Conservation (phyloP, 30 jellyfish, hydroid and myxozoan genomes). For the Aurelia aurita region DNA sequence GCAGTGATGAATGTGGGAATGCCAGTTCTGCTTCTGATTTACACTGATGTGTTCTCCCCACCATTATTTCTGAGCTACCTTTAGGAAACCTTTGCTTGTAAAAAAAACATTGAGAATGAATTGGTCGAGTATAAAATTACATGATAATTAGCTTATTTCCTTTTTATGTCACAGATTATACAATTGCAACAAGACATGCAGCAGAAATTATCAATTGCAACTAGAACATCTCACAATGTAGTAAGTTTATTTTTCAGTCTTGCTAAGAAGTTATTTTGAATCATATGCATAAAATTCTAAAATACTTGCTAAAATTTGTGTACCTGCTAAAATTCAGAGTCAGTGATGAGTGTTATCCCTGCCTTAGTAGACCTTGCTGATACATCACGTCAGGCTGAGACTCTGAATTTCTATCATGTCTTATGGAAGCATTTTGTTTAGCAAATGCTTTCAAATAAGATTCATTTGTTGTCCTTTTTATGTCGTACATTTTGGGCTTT, state of each 20-base stretch:
- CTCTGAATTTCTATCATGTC: background rate
- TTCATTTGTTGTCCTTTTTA: too few species aligned
- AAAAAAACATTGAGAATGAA: background rate
- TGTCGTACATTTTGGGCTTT: too few species aligned
- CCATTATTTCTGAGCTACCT: constrained; percentile 58
- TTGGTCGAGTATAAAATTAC: background rate
- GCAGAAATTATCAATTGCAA: too few species aligned
- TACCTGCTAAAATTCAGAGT: constrained; percentile 1
- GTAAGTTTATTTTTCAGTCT: too few species aligned
- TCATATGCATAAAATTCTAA: too few species aligned
- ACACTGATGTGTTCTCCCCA: constrained; percentile 64
- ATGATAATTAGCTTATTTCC: too few species aligned
- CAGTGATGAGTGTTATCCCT: constrained; percentile 87
- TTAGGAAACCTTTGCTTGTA: background rate
- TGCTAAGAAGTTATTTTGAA: too few species aligned
- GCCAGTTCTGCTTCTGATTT: constrained; percentile 85
- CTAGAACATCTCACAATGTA: too few species aligned
- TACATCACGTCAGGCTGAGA: constrained; percentile 86
- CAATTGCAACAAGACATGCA: too few species aligned
- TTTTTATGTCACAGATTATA: too few species aligned
- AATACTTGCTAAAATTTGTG: too few species aligned
- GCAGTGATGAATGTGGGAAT: constrained; percentile 80
- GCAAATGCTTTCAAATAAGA: too few species aligned
- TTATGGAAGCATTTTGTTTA: background rate
- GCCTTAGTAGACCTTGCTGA: constrained; percentile 81